Evolutionary conservation across 2,113 vertebrate species (phyloP), one percentile per base, ranked within the genome.

Genomic region (Lanius ludovicianus): DNA sequence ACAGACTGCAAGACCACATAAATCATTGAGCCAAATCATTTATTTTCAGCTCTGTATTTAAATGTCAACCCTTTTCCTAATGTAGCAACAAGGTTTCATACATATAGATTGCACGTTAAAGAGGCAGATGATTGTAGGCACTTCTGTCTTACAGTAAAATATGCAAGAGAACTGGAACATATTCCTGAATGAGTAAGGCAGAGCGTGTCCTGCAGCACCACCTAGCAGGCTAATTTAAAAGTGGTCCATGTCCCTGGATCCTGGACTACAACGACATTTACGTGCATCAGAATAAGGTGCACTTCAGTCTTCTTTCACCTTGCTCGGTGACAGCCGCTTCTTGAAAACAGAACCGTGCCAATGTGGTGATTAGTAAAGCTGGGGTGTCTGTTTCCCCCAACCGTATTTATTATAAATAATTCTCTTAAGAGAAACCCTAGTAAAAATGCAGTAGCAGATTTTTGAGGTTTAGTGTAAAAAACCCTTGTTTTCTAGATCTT

Each of bases 171-270:
- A 47, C 63, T 3, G 23, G 15, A 23, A n/a, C 11, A 1, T 11
- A 18, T 37, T 63, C 64, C 24, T 42, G 50, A 62, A 46, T 2
- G 13, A 85, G 30, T 39, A 59, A 57, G 17, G 92, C 86, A 90
- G 84, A 96, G 56, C 68, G 8, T 70, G 91, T 97, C 96, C 95
- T 97, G 22, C 4, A 97, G 97, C 97, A 97, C 97, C 97, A 97
- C 67, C 97, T 97, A 97, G 97, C 96, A 85, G 96, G 87, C 96
- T 96, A 93, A 97, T 94, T 90, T 92, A 87, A 84, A 89, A 95
- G 69, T 35, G 42, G 75, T 63, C 53, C 50, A 7, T 42, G 53
- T n/a, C 20, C 30, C 57, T 77, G 33, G 13, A 49, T 89, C 37
- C 35, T 57, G 6, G 18, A 31, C 59, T 37, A 2, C 13, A 56